Evolutionary conservation across 2,888 invertebrate species (phyloP), one percentile per base, ranked within the genome.

Genomic region (Meandrusa payeni): DNA sequence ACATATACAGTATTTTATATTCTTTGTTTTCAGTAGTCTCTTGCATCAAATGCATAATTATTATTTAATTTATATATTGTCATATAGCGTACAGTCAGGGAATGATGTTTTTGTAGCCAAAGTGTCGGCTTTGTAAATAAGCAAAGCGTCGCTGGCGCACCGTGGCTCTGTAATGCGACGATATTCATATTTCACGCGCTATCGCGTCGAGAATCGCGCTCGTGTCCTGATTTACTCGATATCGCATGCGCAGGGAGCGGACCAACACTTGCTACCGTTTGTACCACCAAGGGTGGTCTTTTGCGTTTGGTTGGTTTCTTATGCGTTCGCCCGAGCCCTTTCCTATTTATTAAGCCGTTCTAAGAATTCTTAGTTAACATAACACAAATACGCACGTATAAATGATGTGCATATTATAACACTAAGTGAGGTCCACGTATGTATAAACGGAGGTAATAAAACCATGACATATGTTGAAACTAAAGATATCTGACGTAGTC

Each of bases 211-310:
- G 66, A 62, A 79, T 82, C 78, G 66, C 62, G 58, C 57, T 60
- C 68, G 67, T 63, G 71, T 71, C 52, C 76, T 73, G 80, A 83
- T 83, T 79, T 79, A 79, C 81, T 71, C 56, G 80, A 77, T 74
- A 74, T 69, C 61, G 64, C 61, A 60, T 61, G 65, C 59, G 61
- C 64, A 60, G 55, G 55, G 61, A 61, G 63, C 63, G 67, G 54
- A 55, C 57, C 61, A 66, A 66, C 71, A 66, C 61, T 62, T 61
- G 73, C 77, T 75, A 75, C 76, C 55, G 76, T 70, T 64, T 58
- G 51, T 57, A 44, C 51, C 54, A 39, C 50, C 53, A 50, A 56
- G 59, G 66, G 68, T 63, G 65, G 64, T 61, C 64, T 43, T 46
- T 41, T n/a, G n/a, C n/a, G n/a, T n/a, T n/a, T n/a, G n/a, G n/a